Conservation (phyloP, 2,888 invertebrate genomes). For the Drosophila meridiana region DNA sequence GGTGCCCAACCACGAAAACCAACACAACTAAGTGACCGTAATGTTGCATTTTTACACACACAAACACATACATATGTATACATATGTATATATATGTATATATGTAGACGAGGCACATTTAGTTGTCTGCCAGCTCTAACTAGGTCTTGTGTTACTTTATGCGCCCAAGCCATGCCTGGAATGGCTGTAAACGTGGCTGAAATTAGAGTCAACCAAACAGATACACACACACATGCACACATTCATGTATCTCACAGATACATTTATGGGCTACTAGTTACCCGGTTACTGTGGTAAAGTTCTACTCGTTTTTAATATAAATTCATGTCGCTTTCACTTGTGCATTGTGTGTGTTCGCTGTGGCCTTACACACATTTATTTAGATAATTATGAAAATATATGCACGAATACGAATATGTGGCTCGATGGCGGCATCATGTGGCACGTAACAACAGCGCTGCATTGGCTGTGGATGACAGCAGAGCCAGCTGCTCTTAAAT, state of each 20-base stretch:
- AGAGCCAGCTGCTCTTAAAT: slow-evolving; percentile 32
- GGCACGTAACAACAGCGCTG: slow-evolving; percentile 39
- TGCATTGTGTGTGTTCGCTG: slow-evolving; percentile 27
- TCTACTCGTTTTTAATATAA: slow-evolving; percentile 72
- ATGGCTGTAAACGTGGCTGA: slow-evolving; percentile 49
- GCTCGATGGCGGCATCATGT: slow-evolving; percentile 38
- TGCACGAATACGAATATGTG: slow-evolving; percentile 42
- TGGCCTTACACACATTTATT: slow-evolving; percentile 69
- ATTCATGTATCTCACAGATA: slow-evolving; percentile 38
- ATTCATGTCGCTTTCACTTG: slow-evolving; percentile 76
- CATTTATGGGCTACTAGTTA: slow-evolving; percentile 61
- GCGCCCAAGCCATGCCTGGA: slow-evolving; percentile 43
- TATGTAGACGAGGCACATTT: slow-evolving; percentile 24
- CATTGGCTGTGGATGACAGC: slow-evolving; percentile 17
- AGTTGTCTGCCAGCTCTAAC: slow-evolving; percentile 50
- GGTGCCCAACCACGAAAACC: slow-evolving; percentile 32
- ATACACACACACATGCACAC: slow-evolving; percentile 23
- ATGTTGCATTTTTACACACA: slow-evolving; percentile 62
- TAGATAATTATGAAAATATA: slow-evolving; percentile 75
- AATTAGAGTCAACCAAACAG: slow-evolving; percentile 60
- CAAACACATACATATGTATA: slow-evolving; percentile 31
- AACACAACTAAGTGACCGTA: slow-evolving; percentile 66
- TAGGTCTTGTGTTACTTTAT: slow-evolving; percentile 70
- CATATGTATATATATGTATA: not conserved
- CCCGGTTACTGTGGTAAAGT: slow-evolving; percentile 57